These are phyloP conservation scores for Danio rerio DNA, from an alignment of 2,113 vertebrate genomes.

Conservation along the genomic window DNA sequence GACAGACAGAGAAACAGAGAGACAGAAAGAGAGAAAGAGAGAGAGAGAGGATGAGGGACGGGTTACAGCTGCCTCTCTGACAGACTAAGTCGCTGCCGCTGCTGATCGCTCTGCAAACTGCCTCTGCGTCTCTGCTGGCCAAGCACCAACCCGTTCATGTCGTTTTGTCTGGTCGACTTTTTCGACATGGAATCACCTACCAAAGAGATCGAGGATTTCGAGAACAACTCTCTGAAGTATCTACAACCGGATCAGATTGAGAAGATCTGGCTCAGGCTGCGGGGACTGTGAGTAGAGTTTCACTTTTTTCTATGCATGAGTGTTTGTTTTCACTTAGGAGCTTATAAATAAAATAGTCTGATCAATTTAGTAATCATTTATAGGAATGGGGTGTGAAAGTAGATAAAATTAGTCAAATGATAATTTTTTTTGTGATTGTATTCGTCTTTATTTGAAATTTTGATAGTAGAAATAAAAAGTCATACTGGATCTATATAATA, in stretches of 20 bases:
- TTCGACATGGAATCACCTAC: constrained; percentile 89
- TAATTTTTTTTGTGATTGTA: no score
- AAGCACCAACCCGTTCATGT: constrained; percentile 58
- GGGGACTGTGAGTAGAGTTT: constrained; percentile 86
- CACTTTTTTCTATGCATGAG: constrained; percentile 9
- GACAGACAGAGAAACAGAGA: constrained; percentile 18
- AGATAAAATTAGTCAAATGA: no score
- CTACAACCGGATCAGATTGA: constrained; percentile 91
- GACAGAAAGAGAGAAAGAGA: constrained; percentile 32
- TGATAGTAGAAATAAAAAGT: no score
- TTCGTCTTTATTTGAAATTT: no score
- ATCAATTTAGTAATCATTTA: background rate
- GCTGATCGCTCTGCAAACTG: constrained; percentile 24
- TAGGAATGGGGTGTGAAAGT: background rate
- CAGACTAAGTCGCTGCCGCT: constrained; percentile 52
- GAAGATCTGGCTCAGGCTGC: constrained; percentile 92
- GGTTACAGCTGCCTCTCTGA: constrained; percentile 62
- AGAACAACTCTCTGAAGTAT: constrained; percentile 92
- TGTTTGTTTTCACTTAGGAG: background rate
- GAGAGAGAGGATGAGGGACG: constrained; percentile 52
- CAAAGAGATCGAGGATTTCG: constrained; percentile 94
- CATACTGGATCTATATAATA: no score
- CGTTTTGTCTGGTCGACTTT: constrained; percentile 60
- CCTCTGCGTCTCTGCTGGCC: constrained; percentile 23
- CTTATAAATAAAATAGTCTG: background rate